Evolutionary conservation across 2,797 vertebrate species (phyloP).

Genomic region (Alcedo atthis): DNA sequence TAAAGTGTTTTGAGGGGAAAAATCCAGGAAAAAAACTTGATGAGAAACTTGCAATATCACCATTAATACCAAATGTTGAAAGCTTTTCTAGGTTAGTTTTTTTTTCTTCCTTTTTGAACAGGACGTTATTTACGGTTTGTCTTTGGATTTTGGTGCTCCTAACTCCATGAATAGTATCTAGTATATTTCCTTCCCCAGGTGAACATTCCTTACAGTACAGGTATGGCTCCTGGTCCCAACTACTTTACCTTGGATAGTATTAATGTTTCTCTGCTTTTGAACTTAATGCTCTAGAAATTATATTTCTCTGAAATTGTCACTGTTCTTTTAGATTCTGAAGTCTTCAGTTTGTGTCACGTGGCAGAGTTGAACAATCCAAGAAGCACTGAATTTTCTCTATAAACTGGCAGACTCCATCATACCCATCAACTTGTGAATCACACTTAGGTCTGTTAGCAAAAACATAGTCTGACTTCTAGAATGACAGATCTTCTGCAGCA

Average conservation of each 20-base stretch:
- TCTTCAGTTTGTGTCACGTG: not conserved
- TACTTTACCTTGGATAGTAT: not conserved
- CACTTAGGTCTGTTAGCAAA: conserved; percentile 8
- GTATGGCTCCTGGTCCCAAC: not conserved
- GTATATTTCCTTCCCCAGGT: not conserved
- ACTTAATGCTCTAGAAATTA: not conserved
- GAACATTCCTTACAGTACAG: not conserved
- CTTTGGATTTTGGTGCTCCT: not conserved
- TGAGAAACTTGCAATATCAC: not conserved
- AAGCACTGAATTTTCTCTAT: not conserved
- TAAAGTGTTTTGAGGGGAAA: not conserved
- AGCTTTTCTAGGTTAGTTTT: not conserved
- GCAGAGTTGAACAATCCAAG: not conserved
- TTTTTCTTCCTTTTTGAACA: not conserved
- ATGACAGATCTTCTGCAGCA: conserved; percentile 15
- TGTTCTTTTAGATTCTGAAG: not conserved
- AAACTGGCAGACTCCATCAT: not conserved
- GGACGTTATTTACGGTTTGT: not conserved
- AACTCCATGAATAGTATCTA: not conserved
- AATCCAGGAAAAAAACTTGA: not conserved
- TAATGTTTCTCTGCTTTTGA: not conserved
- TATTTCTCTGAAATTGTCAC: not conserved
- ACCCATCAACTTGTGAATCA: not conserved
- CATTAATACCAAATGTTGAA: not conserved
- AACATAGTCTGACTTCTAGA: conserved; percentile 8